Evolutionary conservation across 2,113 vertebrate genomes (phyloP).

Genomic region (Formicarius rufipectus): DNA sequence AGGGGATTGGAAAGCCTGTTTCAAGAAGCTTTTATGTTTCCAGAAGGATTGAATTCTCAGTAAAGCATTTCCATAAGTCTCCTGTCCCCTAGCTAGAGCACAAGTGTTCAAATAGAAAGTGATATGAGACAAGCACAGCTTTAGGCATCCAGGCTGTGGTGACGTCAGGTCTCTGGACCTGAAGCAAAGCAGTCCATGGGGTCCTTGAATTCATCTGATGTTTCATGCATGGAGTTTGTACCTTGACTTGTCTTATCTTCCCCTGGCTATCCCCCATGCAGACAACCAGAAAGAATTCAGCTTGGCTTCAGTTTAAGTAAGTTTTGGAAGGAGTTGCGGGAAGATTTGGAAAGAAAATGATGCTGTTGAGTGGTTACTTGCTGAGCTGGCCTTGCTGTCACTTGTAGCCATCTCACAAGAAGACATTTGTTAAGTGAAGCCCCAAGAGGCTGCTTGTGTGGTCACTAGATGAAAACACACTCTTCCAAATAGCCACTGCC

Average conservation of each 20-base stretch:
- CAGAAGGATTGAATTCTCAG: not conserved
- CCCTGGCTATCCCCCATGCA: not conserved
- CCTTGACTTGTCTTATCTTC: slow-evolving; percentile 12
- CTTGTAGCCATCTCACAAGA: not conserved
- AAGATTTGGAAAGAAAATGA: slow-evolving; percentile 25
- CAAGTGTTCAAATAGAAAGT: not conserved
- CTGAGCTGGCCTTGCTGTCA: not conserved
- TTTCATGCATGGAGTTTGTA: not conserved
- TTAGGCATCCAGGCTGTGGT: not conserved
- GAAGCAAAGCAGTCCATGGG: not conserved
- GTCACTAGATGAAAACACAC: not conserved
- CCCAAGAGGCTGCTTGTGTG: not conserved
- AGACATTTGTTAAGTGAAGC: slow-evolving; percentile 13
- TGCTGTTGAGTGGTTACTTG: slow-evolving; percentile 3
- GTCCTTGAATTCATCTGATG: not conserved
- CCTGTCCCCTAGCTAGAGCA: not conserved
- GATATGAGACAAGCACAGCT: not conserved
- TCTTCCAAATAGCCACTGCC: not conserved
- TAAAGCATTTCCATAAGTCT: not conserved
- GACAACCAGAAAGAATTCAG: not conserved
- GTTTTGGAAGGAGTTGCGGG: slow-evolving; percentile 35
- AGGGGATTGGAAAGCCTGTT: not conserved
- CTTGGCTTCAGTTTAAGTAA: slow-evolving; percentile 4
- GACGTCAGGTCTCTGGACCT: not conserved
- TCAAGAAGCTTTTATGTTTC: not conserved